phyloP scores from a whole-genome alignment of 2,888 invertebrate genomes.

The Clunio marinus region DNA sequence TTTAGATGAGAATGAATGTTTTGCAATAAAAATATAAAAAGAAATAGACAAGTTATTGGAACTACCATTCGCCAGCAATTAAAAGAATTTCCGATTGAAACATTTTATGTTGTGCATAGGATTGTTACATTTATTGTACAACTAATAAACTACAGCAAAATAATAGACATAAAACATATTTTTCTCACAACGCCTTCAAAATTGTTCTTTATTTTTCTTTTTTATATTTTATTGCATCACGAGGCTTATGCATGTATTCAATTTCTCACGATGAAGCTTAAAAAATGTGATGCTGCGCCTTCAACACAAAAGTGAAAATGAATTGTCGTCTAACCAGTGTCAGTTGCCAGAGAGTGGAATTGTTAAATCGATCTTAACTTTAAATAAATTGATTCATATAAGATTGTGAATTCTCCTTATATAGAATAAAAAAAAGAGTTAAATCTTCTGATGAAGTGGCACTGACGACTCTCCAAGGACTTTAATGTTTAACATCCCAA shows the following conservation, averaged over 20 bases:
- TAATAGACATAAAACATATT: background rate
- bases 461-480: constrained; percentile 5
- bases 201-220: background rate
- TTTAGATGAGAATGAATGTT: background rate
- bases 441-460: background rate
- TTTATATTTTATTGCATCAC: constrained; percentile 24
- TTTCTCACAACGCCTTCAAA: constrained; percentile 24
- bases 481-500: background rate
- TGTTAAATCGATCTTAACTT: constrained; percentile 11
- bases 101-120: too few species aligned
- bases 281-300: constrained; percentile 35
- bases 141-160: background rate
- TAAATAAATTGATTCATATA: constrained; percentile 7
- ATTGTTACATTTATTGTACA: background rate
- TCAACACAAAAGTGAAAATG: constrained; percentile 16
- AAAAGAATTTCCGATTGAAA: background rate
- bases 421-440: background rate
- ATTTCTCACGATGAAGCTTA: constrained; percentile 15
- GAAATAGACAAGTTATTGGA: too few species aligned
- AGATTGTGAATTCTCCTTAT: constrained; percentile 3
- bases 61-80: too few species aligned
- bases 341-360: background rate
- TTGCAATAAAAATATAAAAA: too few species aligned
- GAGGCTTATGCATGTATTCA: constrained; percentile 15
- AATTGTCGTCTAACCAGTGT: too few species aligned